Conservation (phyloP, 1,140 invertebrate species). For the Aphaenogaster ashmeadi region DNA sequence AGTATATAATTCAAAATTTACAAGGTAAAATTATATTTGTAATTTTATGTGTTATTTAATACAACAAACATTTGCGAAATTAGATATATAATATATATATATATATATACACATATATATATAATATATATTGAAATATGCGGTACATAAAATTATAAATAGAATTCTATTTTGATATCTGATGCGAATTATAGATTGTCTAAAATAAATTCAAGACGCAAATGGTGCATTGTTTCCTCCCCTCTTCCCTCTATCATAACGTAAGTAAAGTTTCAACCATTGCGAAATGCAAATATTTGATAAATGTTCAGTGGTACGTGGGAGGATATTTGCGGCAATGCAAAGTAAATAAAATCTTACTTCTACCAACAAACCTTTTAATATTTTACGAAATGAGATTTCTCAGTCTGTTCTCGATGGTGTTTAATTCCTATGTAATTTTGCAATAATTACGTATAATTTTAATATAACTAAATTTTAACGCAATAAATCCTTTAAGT, state of each 20-base stretch:
- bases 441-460: not conserved
- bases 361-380: not conserved
- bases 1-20: not conserved
- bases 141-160: not conserved
- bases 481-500: not conserved
- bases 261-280: conserved; percentile 24
- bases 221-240: not conserved
- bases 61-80: not conserved
- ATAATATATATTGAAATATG: not conserved
- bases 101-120: no score
- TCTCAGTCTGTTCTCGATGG: not conserved
- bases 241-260: not conserved
- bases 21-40: not conserved
- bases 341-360: conserved; percentile 26
- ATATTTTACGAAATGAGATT: conserved; percentile 21
- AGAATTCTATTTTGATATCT: not conserved
- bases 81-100: not conserved
- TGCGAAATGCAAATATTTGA: conserved; percentile 28
- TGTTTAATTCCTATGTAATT: not conserved
- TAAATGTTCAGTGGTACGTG: not conserved
- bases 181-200: not conserved
- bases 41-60: not conserved
- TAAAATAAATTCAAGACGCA: not conserved
- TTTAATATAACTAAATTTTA: not conserved
- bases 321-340: not conserved